These are phyloP conservation scores for Mesorhabditis spiculigera DNA, from an alignment of 2,888 invertebrate genomes.

Conservation along the genomic window DNA sequence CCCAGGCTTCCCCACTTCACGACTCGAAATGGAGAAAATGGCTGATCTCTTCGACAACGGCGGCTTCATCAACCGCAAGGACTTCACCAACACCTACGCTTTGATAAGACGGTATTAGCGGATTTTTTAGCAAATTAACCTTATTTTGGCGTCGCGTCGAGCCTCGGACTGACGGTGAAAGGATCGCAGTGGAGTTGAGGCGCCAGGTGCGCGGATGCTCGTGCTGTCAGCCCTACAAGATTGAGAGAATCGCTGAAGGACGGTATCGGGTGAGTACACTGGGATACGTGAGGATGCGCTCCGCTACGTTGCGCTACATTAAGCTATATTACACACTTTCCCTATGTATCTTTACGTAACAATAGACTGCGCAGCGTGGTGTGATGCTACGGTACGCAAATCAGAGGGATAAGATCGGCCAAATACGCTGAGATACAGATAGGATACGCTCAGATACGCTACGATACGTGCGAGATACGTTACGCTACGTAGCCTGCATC, in stretches of 20 bases:
- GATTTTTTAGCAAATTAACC: slow-evolving; percentile 10
- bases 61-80: slow-evolving; percentile 95
- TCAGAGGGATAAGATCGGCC: too few relatives aligned
- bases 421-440: too few relatives aligned
- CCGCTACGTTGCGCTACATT: neutral
- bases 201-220: slow-evolving; percentile 93
- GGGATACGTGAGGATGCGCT: slow-evolving; percentile 8
- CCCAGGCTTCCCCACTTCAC: slow-evolving; percentile 86
- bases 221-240: slow-evolving; percentile 92
- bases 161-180: slow-evolving; percentile 82
- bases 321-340: too few relatives aligned
- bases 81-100: slow-evolving; percentile 87
- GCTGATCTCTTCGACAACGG: slow-evolving; percentile 96
- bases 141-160: slow-evolving; percentile 18
- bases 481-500: too few relatives aligned
- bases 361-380: too few relatives aligned
- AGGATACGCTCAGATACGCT: too few relatives aligned
- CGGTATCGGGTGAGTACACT: slow-evolving; percentile 84
- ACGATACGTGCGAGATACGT: too few relatives aligned
- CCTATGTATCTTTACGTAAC: too few relatives aligned
- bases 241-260: slow-evolving; percentile 98
- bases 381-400: too few relatives aligned
- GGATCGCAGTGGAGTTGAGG: slow-evolving; percentile 96
- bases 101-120: slow-evolving; percentile 26
- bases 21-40: slow-evolving; percentile 94